phyloP scores from a whole-genome alignment of 2,113 vertebrate species.

The Heptranchias perlo region DNA sequence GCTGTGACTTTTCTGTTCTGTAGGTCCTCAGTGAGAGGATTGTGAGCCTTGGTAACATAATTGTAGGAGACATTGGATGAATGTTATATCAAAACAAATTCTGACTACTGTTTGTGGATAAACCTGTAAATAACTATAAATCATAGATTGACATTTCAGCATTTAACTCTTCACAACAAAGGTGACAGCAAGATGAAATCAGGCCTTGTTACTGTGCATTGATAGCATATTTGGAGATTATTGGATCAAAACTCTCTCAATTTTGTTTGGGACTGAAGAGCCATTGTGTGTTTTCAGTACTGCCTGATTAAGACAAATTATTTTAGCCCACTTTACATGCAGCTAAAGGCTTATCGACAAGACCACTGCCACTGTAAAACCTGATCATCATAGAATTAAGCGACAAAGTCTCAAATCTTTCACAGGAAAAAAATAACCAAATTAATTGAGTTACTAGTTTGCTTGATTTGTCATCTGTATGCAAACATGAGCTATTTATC shows the following conservation, averaged over 20 bases:
- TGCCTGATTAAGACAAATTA: background rate
- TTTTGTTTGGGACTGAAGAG: background rate
- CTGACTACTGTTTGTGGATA: background rate
- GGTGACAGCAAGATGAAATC: background rate
- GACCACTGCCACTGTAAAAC: background rate
- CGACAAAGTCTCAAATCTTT: background rate
- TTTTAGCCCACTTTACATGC: background rate
- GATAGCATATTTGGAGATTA: background rate
- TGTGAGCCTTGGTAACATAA: background rate
- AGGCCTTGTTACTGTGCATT: background rate
- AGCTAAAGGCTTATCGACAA: too few relatives aligned
- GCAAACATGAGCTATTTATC: background rate
- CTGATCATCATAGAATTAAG: background rate
- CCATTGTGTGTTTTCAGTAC: background rate
- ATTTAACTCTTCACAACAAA: conserved; percentile 3
- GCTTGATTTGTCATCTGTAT: background rate
- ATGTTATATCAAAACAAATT: background rate
- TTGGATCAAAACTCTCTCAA: background rate
- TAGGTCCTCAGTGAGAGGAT: background rate
- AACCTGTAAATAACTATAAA: background rate
- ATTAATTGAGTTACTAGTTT: background rate
- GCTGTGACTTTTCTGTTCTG: background rate
- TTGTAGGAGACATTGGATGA: background rate
- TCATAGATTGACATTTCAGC: background rate
- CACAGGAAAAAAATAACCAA: background rate